Percentiles rank a stretch among this genome's conserved stretches.
phyloP scores from a whole-genome alignment of 2,888 invertebrate genomes.

The Lydus trimaculatus region DNA sequence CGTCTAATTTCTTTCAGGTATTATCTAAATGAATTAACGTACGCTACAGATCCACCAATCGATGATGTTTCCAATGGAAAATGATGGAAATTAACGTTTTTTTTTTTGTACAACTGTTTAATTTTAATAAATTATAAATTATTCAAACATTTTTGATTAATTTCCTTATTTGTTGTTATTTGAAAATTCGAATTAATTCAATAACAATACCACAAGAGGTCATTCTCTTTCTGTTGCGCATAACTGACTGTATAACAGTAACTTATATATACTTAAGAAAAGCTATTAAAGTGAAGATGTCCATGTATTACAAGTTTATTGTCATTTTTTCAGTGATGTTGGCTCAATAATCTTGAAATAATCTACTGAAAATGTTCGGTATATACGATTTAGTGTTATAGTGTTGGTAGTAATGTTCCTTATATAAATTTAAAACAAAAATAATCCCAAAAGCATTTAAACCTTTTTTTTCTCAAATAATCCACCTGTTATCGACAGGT shows the following conservation, averaged over 20 bases:
- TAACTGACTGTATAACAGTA: not conserved
- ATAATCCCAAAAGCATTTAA: too few relatives aligned
- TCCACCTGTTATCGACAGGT: not conserved
- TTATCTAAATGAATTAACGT: conserved; percentile 62
- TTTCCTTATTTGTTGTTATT: not conserved
- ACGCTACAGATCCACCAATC: conserved; percentile 29
- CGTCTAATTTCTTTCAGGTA: conserved; percentile 59
- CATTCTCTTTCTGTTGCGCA: not conserved
- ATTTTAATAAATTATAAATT: conserved; percentile 5
- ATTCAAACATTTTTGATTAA: not conserved
- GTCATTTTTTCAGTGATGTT: not conserved
- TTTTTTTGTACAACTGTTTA: not conserved
- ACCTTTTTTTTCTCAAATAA: too few relatives aligned
- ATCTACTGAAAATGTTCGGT: not conserved
- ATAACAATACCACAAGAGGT: not conserved
- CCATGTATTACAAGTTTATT: not conserved
- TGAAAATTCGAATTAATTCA: not conserved
- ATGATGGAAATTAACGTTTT: not conserved
- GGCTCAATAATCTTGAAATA: not conserved
- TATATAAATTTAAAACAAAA: too few relatives aligned
- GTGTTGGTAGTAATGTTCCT: too few relatives aligned
- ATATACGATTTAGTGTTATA: too few relatives aligned
- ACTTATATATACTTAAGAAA: not conserved
- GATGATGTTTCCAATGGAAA: conserved; percentile 14
- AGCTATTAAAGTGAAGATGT: not conserved